These are phyloP conservation scores for Aspidapion aeneum DNA, from an alignment of 2,888 invertebrate genomes.

Conservation along the genomic window DNA sequence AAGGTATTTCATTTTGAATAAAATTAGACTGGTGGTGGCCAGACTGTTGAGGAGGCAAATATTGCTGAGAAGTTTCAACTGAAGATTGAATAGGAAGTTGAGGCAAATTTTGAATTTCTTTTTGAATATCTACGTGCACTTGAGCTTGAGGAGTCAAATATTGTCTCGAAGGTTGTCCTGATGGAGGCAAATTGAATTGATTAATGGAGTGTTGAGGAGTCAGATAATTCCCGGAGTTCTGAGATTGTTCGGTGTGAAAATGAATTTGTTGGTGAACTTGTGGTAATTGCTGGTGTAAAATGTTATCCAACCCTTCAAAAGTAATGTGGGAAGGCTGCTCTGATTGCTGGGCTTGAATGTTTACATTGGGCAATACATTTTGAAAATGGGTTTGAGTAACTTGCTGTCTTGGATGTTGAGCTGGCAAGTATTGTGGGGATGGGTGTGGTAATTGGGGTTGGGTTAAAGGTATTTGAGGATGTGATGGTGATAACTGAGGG, in stretches of 20 bases:
- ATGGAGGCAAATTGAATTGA: too few relatives aligned
- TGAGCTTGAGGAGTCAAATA: not conserved
- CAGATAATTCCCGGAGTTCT: too few relatives aligned
- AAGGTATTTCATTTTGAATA: too few relatives aligned
- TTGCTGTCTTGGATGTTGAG: not conserved
- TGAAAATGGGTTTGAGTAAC: not conserved
- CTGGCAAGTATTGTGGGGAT: not conserved
- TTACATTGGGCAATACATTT: not conserved
- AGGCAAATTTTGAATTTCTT: not conserved
- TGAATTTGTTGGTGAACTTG: too few relatives aligned
- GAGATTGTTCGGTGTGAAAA: too few relatives aligned
- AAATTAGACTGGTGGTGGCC: too few relatives aligned
- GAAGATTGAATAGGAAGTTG: not conserved
- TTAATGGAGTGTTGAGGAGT: too few relatives aligned
- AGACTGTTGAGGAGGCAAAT: not conserved
- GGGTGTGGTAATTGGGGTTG: not conserved
- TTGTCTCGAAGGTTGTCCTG: not conserved
- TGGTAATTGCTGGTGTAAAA: too few relatives aligned
- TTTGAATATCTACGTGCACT: not conserved
- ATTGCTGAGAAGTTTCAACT: not conserved
- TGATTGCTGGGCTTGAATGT: not conserved
- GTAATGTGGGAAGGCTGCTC: not conserved
- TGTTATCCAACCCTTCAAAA: too few relatives aligned
- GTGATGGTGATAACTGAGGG: too few relatives aligned
- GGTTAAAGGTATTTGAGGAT: not conserved